Evolutionary conservation across 2,888 invertebrate genomes (phyloP).

Genomic region (Drosophila recens): DNA sequence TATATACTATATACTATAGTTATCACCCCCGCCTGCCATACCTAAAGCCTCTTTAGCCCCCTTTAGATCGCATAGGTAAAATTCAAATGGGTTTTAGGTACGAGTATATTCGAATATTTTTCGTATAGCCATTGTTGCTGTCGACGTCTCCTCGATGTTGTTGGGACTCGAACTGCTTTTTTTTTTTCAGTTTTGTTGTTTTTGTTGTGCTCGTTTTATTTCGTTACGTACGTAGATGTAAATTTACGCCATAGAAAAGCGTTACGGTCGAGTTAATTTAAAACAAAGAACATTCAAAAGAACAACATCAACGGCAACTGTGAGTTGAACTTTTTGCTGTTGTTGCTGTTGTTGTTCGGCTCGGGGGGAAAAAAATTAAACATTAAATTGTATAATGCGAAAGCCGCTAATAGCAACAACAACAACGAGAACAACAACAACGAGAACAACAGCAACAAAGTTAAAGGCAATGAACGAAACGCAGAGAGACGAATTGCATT

Average conservation of each 20-base stretch:
- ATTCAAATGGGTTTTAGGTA: constrained; percentile 66
- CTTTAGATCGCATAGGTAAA: constrained; percentile 33
- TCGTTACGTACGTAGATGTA: constrained; percentile 80
- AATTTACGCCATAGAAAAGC: constrained; percentile 85
- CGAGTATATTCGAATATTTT: constrained; percentile 30
- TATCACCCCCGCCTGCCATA: not conserved
- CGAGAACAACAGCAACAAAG: constrained; percentile 29
- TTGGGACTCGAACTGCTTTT: constrained; percentile 56
- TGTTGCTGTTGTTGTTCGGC: constrained; percentile 13
- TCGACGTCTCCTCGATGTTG: constrained; percentile 73
- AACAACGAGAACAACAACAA: constrained; percentile 42
- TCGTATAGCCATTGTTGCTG: constrained; percentile 69
- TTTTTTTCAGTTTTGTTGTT: constrained; percentile 28
- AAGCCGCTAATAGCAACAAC: constrained; percentile 72
- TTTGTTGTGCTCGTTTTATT: constrained; percentile 62
- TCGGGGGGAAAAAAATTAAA: constrained; percentile 71
- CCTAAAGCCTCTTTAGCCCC: not conserved
- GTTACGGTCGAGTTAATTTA: constrained; percentile 85
- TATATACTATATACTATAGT: constrained; percentile 29
- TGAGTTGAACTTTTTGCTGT: constrained; percentile 62
- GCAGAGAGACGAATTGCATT: constrained; percentile 72
- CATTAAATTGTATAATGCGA: constrained; percentile 80
- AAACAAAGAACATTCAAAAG: constrained; percentile 85
- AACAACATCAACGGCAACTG: constrained; percentile 76
- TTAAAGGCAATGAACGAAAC: constrained; percentile 73